Base-by-base conservation (phyloP, 2,113 vertebrate genomes). In the Rhabdomys dilectus region DNA sequence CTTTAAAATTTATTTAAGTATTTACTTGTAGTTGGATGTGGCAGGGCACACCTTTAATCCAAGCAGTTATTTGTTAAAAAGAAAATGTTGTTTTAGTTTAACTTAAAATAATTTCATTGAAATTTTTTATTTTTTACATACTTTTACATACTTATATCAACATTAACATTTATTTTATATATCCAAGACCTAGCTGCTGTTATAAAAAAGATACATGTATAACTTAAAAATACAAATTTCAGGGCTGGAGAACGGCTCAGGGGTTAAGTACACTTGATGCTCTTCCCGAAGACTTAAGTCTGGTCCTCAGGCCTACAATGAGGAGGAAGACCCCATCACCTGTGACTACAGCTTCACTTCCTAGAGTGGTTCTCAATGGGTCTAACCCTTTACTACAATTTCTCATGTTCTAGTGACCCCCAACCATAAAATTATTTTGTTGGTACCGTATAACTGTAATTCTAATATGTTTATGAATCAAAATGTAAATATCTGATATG, bases 61-160 rank as follows among this genome's bases (percentile, higher is more conserved):
- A 17, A 36, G 31, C 7, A 34, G 8, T 36, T 53, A 53, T 53
- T 34, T 78, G 42, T 80, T 53, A 16, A 19, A 82, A 60, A 95
- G 66, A 66, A 75, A 92, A 11, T 39, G n/a, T 2, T 45, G 34
- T 2, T 91, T 80, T 53, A 80, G 24, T 39, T 85, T 68, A 95
- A 5, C 34, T 88, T 93, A 89, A 94, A 91, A 92, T 86, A 66
- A 92, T 21, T 91, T 85, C 48, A 58, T 84, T 89, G 92, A 56
- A 96, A 95, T 13, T 91, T 12, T 13, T 91, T 15, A 80, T 82
- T 78, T 91, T 95, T 93, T 92, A 90, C 22, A 7, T 51, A 82
- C 24, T 36, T n/a, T 81, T 36, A n/a, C 51, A 58, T 82, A 82
- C 3, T 82, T 60, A 53, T 3, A 82, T 26, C 8, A 82, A 82